phyloP scores from a whole-genome alignment of 2,888 invertebrate species.

The Philopedon plagiatum region DNA sequence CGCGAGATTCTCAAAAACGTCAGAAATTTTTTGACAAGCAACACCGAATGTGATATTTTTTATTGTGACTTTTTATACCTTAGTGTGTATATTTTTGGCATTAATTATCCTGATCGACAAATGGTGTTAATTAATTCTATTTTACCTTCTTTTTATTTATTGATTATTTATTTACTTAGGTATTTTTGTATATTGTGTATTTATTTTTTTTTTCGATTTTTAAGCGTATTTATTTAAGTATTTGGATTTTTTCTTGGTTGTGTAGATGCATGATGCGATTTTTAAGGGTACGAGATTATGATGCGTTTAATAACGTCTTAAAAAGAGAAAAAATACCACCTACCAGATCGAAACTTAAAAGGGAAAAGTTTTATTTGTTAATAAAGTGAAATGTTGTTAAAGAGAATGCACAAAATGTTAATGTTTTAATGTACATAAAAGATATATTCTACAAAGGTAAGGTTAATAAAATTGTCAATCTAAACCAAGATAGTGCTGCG shows the following conservation, averaged over 20 bases:
- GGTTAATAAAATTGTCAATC: slow-evolving; percentile 23
- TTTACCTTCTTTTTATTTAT: slow-evolving; percentile 9
- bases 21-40: background rate
- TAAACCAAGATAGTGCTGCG: slow-evolving; percentile 20
- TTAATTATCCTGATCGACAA: background rate
- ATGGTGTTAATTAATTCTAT: background rate
- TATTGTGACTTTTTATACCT: slow-evolving; percentile 4
- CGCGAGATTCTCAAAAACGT: background rate
- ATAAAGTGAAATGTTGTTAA: slow-evolving; percentile 10
- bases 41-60: slow-evolving; percentile 18
- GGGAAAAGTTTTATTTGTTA: background rate
- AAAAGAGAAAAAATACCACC: slow-evolving; percentile 1
- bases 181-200: slow-evolving; percentile 1
- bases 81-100: slow-evolving; percentile 5
- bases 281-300: background rate
- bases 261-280: background rate
- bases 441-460: slow-evolving; percentile 20
- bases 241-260: background rate
- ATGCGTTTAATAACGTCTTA: too few relatives aligned
- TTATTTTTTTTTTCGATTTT: slow-evolving; percentile 5
- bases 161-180: slow-evolving; percentile 12
- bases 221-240: slow-evolving; percentile 9
- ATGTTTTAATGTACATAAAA: slow-evolving; percentile 23
- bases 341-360: background rate
- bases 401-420: slow-evolving; percentile 8